Base-by-base conservation (phyloP, 1,140 invertebrate species). In the Macrobrachium nipponense region DNA sequence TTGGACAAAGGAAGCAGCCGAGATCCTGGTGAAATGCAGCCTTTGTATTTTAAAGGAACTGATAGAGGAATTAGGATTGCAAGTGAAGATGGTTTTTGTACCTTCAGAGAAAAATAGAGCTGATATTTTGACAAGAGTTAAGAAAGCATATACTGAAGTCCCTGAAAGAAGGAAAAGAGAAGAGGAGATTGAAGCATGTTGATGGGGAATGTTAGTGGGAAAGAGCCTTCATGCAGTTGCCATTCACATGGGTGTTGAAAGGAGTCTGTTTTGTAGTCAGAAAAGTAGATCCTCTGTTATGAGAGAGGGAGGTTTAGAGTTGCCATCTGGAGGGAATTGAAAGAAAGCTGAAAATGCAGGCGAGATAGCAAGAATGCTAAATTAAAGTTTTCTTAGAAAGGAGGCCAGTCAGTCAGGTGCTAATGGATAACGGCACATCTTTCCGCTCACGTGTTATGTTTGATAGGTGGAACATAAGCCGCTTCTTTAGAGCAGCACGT, bases 401-500 rank as follows among this genome's bases (percentile, higher is more conserved):
- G 23, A 27, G 73, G 12, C 79, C 79, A 59, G 66, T 78, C 23
- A 27, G 43, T 61, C 17, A 80, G 60, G 60, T 80, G 43, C 27
- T 80, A 43, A 80, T 51, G 10, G 75, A 77, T 23, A 77, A 77
- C 17, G 51, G 43, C 44, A 77, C 75, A 11, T 17, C 75, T 23
- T 80, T 80, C 23, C 62, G 23, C 14, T 75, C 60, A 12, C 62
- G 75, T 12, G 23, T 27, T 15, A 43, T 78, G 62, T 23, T 80
- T 80, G 79, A 80, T 27, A 66, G 23, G 27, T 80, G 79, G 60
- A 80, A 80, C 75, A 20, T 75, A 79, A 75, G 79, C 15, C 20
- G 79, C 20, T 78, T 36, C 73, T 80, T 80, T 78, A 66, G 51
- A 68, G 79, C 23, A 10, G 23, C 79, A 51, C 44, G 75, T 12